These are phyloP conservation scores for Tolypeutes matacus DNA, from an alignment of 2,797 vertebrate genomes.

Conservation along the genomic window DNA sequence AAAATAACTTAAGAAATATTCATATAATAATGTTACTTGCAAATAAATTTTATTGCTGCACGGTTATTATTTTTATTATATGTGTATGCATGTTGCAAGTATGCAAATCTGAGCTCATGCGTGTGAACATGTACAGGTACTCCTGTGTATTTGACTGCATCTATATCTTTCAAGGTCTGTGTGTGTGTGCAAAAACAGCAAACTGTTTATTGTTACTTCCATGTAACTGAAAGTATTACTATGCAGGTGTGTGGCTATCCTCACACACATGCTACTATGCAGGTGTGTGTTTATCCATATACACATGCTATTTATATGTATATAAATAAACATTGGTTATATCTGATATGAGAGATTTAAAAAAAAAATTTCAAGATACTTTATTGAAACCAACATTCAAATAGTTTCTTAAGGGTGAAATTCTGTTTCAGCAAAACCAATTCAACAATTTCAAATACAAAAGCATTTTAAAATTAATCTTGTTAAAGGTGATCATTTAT, in stretches of 20 bases:
- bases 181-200: neutral
- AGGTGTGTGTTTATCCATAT: neutral
- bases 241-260: neutral
- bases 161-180: neutral
- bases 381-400: constrained; percentile 90
- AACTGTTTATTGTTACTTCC: neutral
- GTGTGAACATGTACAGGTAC: neutral
- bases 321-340: neutral
- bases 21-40: no score
- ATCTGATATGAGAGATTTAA: neutral
- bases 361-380: constrained; percentile 87
- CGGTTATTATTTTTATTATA: neutral
- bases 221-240: neutral
- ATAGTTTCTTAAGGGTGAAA: constrained; percentile 86
- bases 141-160: neutral
- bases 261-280: neutral
- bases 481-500: constrained; percentile 85
- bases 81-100: no score
- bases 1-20: no score
- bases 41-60: no score
- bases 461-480: constrained; percentile 90
- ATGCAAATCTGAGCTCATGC: neutral
- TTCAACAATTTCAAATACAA: constrained; percentile 89
- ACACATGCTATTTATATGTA: neutral
- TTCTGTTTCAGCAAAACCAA: constrained; percentile 87